phyloP scores from a whole-genome alignment of 2,888 invertebrate species.

The Hipparchia sbordonii region DNA sequence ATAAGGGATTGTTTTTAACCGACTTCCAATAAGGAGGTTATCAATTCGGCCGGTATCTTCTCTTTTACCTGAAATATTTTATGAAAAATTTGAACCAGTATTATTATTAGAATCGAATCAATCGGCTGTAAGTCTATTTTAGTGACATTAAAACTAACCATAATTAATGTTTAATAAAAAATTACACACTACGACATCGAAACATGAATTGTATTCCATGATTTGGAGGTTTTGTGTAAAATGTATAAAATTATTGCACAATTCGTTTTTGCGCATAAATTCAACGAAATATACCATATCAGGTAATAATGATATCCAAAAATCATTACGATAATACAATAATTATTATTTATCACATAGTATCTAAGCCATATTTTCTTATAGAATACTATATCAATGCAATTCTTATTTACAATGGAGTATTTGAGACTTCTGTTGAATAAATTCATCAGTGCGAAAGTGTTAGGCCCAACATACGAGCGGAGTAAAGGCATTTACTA shows the following conservation, averaged over 20 bases:
- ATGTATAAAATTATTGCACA: conserved; percentile 24
- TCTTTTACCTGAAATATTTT: neutral
- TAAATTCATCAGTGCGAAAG: neutral
- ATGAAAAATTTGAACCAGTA: neutral
- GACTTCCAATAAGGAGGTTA: too few species aligned
- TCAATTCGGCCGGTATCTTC: too few species aligned
- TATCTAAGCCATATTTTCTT: neutral
- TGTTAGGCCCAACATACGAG: neutral
- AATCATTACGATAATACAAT: neutral
- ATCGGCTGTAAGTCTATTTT: neutral
- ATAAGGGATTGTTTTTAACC: too few species aligned
- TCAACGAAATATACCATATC: conserved; percentile 10
- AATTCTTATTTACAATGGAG: conserved; percentile 2
- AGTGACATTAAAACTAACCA: neutral
- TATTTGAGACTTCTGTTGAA: neutral
- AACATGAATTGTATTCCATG: conserved; percentile 1
- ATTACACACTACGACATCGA: conserved; percentile 1
- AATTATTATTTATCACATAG: conserved; percentile 1
- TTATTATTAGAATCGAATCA: neutral
- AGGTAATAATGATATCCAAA: conserved; percentile 10
- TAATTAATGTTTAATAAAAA: conserved; percentile 1
- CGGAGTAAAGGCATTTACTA: neutral
- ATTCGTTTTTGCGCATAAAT: conserved; percentile 14
- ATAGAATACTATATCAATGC: conserved; percentile 1
- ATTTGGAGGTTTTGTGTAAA: conserved; percentile 7